These are phyloP conservation scores for Lissocephala sabroskyi DNA, from an alignment of 2,888 invertebrate genomes.

Conservation along the genomic window DNA sequence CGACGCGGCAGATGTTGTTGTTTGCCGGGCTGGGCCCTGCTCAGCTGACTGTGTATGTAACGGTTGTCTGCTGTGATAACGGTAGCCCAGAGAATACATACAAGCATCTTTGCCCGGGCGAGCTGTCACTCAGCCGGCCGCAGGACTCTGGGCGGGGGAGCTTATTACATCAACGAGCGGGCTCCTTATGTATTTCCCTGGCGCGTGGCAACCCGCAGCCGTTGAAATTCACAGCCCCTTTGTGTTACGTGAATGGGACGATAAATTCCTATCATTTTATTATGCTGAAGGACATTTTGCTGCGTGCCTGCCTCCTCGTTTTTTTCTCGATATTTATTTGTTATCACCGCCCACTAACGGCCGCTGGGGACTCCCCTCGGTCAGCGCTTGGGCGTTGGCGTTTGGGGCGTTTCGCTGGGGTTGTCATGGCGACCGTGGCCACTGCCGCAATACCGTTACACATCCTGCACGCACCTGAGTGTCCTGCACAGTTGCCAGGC, in stretches of 20 bases:
- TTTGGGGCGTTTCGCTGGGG: slow-evolving; percentile 11
- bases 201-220: no score
- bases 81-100: slow-evolving; percentile 22
- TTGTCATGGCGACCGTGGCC: neutral
- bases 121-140: no score
- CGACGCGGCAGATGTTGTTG: neutral
- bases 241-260: slow-evolving; percentile 19
- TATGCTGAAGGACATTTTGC: slow-evolving; percentile 42
- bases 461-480: no score
- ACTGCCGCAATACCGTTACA: slow-evolving; percentile 41
- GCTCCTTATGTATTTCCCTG: neutral
- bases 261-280: slow-evolving; percentile 34
- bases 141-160: no score
- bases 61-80: slow-evolving; percentile 34
- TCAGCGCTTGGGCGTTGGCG: slow-evolving; percentile 9
- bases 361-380: no score
- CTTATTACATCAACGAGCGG: slow-evolving; percentile 1
- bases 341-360: slow-evolving; percentile 31
- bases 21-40: slow-evolving; percentile 27
- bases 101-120: slow-evolving; percentile 14
- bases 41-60: slow-evolving; percentile 35
- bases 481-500: slow-evolving; percentile 63
- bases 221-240: no score
- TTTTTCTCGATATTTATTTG: neutral
- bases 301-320: slow-evolving; percentile 12